phyloP scores from a whole-genome alignment of 2,888 invertebrate species.

The Caenorhabditis macrosperma region DNA sequence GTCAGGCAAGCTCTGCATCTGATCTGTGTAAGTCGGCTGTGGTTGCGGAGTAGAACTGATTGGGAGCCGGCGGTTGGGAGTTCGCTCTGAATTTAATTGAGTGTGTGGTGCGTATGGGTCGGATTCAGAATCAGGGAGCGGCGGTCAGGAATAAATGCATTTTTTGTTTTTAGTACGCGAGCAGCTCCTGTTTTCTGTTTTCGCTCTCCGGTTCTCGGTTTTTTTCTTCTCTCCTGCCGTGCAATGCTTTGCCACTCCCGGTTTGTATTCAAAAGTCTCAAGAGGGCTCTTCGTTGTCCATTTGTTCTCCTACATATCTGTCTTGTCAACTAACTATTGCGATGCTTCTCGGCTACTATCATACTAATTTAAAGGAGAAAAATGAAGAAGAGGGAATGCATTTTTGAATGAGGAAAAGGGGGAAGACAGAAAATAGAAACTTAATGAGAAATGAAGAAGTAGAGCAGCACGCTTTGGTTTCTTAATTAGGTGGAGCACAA shows the following conservation, averaged over 20 bases:
- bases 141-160: slow-evolving; percentile 13
- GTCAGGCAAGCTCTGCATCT: slow-evolving; percentile 61
- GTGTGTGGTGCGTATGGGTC: background rate
- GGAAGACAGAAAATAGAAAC: background rate
- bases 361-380: background rate
- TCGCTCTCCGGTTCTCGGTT: background rate
- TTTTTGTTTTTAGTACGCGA: slow-evolving; percentile 29
- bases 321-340: slow-evolving; percentile 12
- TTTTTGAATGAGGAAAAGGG: background rate
- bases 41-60: slow-evolving; percentile 54
- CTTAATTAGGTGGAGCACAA: slow-evolving; percentile 8
- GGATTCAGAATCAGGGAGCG: background rate
- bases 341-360: background rate
- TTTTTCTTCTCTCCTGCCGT: background rate
- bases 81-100: slow-evolving; percentile 28
- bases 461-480: background rate
- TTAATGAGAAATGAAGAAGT: background rate
- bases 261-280: slow-evolving; percentile 16
- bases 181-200: slow-evolving; percentile 35
- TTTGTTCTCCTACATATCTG: slow-evolving; percentile 1
- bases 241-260: background rate
- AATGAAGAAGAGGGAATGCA: background rate
- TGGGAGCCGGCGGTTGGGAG: slow-evolving; percentile 44
- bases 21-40: slow-evolving; percentile 62
- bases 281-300: background rate